Evolutionary conservation across 1,140 invertebrate species (phyloP), one percentile per base, ranked within the genome.

Genomic region (Drosophila pseudoobscura): DNA sequence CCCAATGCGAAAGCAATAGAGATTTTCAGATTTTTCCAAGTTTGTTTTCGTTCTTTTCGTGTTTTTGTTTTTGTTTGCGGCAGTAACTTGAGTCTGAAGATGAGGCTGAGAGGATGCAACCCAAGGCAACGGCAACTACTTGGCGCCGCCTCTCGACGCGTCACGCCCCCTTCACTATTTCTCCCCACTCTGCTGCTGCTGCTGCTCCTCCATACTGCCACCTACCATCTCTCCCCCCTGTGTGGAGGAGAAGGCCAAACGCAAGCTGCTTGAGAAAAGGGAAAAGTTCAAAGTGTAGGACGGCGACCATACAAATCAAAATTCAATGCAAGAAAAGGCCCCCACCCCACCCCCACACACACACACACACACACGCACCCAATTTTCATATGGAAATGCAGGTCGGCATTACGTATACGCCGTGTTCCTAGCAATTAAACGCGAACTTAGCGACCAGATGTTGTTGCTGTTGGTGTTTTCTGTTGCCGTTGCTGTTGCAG

Each of bases 371-470:
- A 20, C 7, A 55, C 41, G 24, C 51, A 63, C 6, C 9, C 11
- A 52, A 51, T 73, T 69, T 55, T 24, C 26, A 7, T 66, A 41
- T 52, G 70, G 41, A 59, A 75, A 58, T 41, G 44, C 71, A 66
- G 61, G 50, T 49, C 71, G 60, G 41, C 47, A 44, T 73, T 73
- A 78, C 61, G 61, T 66, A 68, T 76, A 45, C 61, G 72, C 55
- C 50, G 29, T 65, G 78, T 78, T 68, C 63, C 52, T 55, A 60
- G 45, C 80, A 83, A 84, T 83, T 84, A 83, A 83, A 78, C 64
- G 52, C 62, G 20, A 78, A 80, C 73, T 66, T 68, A 47, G 46
- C 66, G n/a, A 54, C 41, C 75, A 60, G 73, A 75, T 73, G 75
- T 78, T 78, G 66, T 63, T 77, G 74, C 47, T 60, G 78, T 50